Base-by-base conservation (phyloP, 2,888 invertebrate species). In the Gibbula magus region DNA sequence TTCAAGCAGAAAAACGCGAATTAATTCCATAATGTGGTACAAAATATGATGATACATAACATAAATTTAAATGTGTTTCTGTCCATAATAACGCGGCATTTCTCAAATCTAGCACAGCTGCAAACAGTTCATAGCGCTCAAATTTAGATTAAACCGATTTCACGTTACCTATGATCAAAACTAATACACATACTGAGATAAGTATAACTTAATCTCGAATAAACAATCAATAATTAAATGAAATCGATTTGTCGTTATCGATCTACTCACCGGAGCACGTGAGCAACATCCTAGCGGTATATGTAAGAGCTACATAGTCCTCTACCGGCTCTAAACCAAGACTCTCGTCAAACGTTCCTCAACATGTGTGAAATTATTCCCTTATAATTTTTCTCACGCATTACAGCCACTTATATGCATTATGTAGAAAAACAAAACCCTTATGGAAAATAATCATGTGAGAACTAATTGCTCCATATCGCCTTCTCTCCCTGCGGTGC, bases 371-470 rank as follows among this genome's bases (percentile, higher is more conserved):
- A 74, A 70, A 56, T 51, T 20, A 20, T 78, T 53, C 53, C 22
- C 67, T 78, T 53, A 67, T 74, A 78, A 78, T 73, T 78, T 73
- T 78, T 73, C 51, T 73, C 54, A 74, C 67, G 75, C 52, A 75
- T 75, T 75, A 78, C 73, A 25, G 73, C 20, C 70, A 67, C 73
- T 77, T 78, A 78, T 78, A 78, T 78, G 78, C 78, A 78, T 78
- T 73, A 78, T 56, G 73, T 78, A 78, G 78, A 78, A 78, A 78
- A 78, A 54, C 76, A 70, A 73, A 67, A 77, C 80, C 73, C 77
- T 61, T 53, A 77, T 76, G 77, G 70, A 66, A 67, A 75, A 80
- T 77, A 77, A 77, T 76, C 77, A 70, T 73, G 77, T 76, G 76
- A 45, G 67, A 77, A 39, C 73, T 70, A 70, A 80, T 76, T 54